A percentile compares a stretch with the other conserved stretches of the same genome.
These are phyloP conservation scores for Cuculus canorus DNA, from an alignment of 2,797 vertebrate species.

Conservation along the genomic window DNA sequence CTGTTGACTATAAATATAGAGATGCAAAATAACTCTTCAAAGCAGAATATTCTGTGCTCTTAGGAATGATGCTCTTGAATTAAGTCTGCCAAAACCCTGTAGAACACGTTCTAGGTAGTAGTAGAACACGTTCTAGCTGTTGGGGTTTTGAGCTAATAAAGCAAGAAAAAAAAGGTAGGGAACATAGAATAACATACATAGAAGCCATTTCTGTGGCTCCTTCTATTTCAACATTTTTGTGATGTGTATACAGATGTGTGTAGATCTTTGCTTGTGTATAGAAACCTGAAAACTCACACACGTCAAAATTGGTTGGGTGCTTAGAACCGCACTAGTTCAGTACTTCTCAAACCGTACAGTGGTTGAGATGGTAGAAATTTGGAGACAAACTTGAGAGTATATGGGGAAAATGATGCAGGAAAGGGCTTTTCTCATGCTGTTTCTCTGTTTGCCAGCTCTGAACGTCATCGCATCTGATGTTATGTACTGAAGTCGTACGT, in stretches of 20 bases:
- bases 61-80: not conserved
- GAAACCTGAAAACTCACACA: not conserved
- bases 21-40: not conserved
- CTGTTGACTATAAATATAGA: not conserved
- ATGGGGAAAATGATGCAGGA: constrained; percentile 53
- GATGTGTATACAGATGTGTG: not conserved
- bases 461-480: constrained; percentile 73
- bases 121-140: not conserved
- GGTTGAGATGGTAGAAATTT: not conserved
- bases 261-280: not conserved
- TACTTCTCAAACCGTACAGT: not conserved
- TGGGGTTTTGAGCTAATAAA: not conserved
- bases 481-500: constrained; percentile 73
- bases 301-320: not conserved
- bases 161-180: not conserved
- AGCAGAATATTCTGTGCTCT: not conserved
- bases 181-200: not conserved
- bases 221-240: not conserved
- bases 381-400: constrained; percentile 27
- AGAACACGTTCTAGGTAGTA: not conserved
- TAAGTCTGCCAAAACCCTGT: not conserved
- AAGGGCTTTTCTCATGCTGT: constrained; percentile 73
- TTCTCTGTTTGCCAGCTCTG: constrained; percentile 79
- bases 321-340: not conserved
- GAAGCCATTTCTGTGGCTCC: not conserved